A percentile compares a stretch with the other conserved stretches of the same genome.
Evolutionary conservation across 2,888 invertebrate species (phyloP).

Genomic region (Girardia tigrina): DNA sequence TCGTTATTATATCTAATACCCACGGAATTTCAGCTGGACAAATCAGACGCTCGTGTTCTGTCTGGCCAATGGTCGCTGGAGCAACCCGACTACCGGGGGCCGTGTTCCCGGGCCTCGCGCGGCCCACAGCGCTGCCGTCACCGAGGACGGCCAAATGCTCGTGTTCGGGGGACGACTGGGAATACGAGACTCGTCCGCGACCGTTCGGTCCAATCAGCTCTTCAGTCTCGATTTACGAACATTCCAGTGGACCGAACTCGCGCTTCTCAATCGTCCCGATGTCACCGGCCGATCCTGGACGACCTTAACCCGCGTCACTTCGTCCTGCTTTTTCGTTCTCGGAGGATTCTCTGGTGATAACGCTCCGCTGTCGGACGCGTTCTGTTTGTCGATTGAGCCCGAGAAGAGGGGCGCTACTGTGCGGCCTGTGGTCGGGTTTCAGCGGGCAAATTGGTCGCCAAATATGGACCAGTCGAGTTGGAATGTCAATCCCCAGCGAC

Average conservation of each 20-base stretch:
- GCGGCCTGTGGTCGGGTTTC: background rate
- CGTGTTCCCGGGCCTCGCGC: conserved; percentile 19
- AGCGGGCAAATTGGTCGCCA: background rate
- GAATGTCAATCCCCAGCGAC: background rate
- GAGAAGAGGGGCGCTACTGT: background rate
- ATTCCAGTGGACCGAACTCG: background rate
- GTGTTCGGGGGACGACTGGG: conserved; percentile 25
- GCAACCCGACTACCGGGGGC: conserved; percentile 25
- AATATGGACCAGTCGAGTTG: background rate
- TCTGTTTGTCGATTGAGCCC: background rate
- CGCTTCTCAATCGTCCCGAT: background rate
- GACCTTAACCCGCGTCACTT: background rate
- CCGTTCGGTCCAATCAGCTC: background rate
- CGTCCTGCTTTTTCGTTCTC: background rate
- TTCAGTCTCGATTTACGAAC: background rate
- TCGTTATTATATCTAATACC: no score
- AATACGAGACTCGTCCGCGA: background rate
- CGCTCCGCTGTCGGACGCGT: conserved; percentile 16
- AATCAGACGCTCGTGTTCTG: conserved; percentile 19
- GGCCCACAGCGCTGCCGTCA: background rate
- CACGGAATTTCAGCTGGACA: conserved; percentile 15
- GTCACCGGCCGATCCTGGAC: conserved; percentile 21
- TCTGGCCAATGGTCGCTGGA: background rate
- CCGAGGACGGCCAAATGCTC: background rate
- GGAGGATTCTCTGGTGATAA: conserved; percentile 5